Base-by-base conservation (phyloP, 2,888 invertebrate genomes). In the Spatulosminthurus flaviceps region DNA sequence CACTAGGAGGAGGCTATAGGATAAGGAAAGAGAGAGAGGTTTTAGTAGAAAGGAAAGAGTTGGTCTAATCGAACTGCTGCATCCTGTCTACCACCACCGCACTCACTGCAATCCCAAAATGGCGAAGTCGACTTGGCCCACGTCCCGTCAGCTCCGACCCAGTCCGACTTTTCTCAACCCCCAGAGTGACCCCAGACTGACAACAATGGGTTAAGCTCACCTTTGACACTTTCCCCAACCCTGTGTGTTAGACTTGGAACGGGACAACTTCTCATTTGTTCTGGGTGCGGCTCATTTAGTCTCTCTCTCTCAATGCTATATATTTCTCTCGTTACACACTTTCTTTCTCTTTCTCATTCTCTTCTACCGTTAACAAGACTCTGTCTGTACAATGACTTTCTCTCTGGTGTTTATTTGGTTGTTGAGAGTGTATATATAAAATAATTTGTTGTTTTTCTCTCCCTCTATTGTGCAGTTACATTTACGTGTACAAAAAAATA, bases 71-170 rank as follows among this genome's bases (percentile, higher is more conserved):
- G 77, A 83, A 85, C 83, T 85, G 83, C 84, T 85, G 85, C 85
- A 85, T 85, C 85, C 85, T 82, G 83, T 84, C 85, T 82, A 74
- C 82, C 80, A 74, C 82, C 80, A 81, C 83, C 84, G 83, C 85
- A 84, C 84, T 83, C 84, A 83, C 84, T 84, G 82, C 82, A 83
- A 83, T 83, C 82, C 81, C 83, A 85, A 83, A 85, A 85, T 83
- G 83, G 84, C 83, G 84, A 85, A 84, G 83, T 82, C 77, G 77
- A 51, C 80, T 81, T 80, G 82, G 82, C 81, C 83, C 79, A 78
- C 73, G 80, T 82, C 82, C 82, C 82, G 81, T 81, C 81, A 80
- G 73, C 82, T 80, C 80, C 80, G 74, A 80, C 79, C 79, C 66
- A 79, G 70, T 80, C 72, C 60, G 61, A 77, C 69, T 77, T 80